These are phyloP conservation scores for Margarornis squamiger DNA, from an alignment of 2,797 vertebrate genomes.

Conservation along the genomic window DNA sequence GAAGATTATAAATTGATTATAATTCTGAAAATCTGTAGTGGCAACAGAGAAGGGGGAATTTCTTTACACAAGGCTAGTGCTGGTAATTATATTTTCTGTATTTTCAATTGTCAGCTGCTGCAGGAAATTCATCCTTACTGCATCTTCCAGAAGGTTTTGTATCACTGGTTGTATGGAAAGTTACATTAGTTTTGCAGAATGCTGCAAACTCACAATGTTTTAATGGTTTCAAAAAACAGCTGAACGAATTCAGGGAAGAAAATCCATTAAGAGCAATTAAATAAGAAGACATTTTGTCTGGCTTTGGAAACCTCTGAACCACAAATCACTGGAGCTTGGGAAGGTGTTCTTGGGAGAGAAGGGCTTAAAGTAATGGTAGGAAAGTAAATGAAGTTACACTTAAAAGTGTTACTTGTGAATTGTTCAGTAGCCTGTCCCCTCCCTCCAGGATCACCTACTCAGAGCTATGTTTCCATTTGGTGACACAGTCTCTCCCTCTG, in stretches of 20 bases:
- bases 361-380: neutral
- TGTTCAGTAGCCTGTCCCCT: fast-evolving
- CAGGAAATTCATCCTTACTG: neutral
- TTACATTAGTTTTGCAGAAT: neutral
- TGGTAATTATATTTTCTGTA: neutral
- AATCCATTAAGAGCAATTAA: conserved; percentile 21
- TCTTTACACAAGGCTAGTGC: neutral
- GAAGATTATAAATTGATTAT: neutral
- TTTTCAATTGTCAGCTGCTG: neutral
- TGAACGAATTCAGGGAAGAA: neutral
- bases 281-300: conserved; percentile 4
- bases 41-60: neutral
- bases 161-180: neutral
- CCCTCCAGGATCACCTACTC: fast-evolving
- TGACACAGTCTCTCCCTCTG: neutral
- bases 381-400: neutral
- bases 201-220: neutral
- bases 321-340: neutral
- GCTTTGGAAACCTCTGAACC: neutral
- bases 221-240: neutral
- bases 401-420: neutral
- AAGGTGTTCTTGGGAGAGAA: neutral
- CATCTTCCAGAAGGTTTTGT: neutral
- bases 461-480: neutral
- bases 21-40: neutral